Percentiles rank a stretch among this genome's conserved stretches.
These are phyloP conservation scores for Engraulis encrasicolus DNA, from an alignment of 2,113 vertebrate species.

Conservation along the genomic window DNA sequence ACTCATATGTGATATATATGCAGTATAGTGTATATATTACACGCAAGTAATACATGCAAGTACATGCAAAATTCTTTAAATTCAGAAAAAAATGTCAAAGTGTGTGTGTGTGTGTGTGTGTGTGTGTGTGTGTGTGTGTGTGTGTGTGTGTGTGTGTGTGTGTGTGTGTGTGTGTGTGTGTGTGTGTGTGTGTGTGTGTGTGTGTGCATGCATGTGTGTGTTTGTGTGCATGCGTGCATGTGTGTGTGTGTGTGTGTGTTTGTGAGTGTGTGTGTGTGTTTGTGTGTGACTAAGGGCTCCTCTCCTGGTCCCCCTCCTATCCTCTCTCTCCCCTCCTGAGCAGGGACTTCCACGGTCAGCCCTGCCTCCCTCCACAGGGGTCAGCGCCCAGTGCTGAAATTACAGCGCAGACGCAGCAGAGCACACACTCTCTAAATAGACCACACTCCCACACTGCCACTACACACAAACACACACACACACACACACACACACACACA, in stretches of 20 bases:
- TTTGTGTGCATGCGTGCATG: conserved; percentile 26
- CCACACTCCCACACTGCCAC: not conserved
- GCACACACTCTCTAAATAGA: not conserved
- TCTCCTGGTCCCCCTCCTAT: not conserved
- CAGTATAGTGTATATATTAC: no score
- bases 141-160: conserved; percentile 37
- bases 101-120: not conserved
- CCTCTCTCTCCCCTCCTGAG: not conserved
- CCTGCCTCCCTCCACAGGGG: not conserved
- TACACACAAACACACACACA: no score
- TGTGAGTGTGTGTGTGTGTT: conserved; percentile 23
- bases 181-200: conserved; percentile 22
- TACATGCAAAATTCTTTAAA: no score
- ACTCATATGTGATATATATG: no score
- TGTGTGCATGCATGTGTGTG: conserved; percentile 12
- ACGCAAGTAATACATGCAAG: no score
- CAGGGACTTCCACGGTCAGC: not conserved
- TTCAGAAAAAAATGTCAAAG: no score
- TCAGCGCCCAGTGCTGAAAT: not conserved
- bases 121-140: not conserved
- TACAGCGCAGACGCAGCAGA: not conserved
- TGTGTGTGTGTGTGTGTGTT: conserved; percentile 38
- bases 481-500: no score
- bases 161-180: conserved; percentile 37
- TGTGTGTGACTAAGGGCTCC: not conserved